Conservation (phyloP, 2,888 invertebrate species). For the Masnerella sp. region DNA sequence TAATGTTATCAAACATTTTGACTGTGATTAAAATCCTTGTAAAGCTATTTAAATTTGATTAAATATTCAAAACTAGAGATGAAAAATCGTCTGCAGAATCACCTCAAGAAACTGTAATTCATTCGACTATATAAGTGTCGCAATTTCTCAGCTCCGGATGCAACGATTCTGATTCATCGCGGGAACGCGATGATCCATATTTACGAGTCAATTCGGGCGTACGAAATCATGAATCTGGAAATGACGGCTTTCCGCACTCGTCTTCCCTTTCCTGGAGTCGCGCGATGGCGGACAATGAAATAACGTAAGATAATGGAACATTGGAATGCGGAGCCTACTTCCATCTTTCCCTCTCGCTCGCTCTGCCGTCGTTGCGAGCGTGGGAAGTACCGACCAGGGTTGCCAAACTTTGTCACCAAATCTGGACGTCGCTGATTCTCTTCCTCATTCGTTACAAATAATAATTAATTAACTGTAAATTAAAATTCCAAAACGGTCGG, state of each 20-base stretch:
- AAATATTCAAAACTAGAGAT: too few species aligned
- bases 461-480: too few species aligned
- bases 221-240: conserved; percentile 34
- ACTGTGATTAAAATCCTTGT: too few species aligned
- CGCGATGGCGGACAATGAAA: conserved; percentile 53
- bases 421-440: not conserved
- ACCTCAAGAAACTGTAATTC: too few species aligned
- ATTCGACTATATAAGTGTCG: too few species aligned
- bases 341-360: conserved; percentile 25
- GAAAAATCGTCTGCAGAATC: too few species aligned
- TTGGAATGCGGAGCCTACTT: conserved; percentile 51
- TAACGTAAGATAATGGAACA: conserved; percentile 54
- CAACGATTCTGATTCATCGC: conserved; percentile 9
- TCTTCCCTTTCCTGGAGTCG: conserved; percentile 34
- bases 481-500: too few species aligned
- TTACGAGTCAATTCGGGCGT: conserved; percentile 20
- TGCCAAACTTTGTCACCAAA: conserved; percentile 31
- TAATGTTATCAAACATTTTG: too few species aligned
- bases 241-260: conserved; percentile 30
- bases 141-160: not conserved
- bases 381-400: conserved; percentile 58
- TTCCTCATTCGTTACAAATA: too few species aligned
- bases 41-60: too few species aligned
- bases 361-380: conserved; percentile 37
- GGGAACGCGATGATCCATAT: conserved; percentile 23